These are phyloP conservation scores for Limnephilus rhombicus DNA, from an alignment of 2,888 invertebrate genomes.

Conservation along the genomic window DNA sequence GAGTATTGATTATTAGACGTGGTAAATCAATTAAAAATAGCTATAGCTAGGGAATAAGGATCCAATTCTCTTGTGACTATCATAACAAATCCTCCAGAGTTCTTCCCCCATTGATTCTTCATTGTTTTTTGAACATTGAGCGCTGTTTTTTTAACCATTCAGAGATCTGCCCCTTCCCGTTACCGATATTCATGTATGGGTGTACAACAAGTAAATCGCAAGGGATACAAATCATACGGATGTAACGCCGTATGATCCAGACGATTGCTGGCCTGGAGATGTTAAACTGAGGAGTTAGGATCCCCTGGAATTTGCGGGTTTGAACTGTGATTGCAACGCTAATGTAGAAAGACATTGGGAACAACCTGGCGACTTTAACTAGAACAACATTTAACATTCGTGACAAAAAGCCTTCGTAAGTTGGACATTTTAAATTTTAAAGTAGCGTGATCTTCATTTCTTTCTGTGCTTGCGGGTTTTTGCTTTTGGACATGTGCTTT, in stretches of 20 bases:
- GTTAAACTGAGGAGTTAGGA: not conserved
- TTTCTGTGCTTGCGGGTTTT: too few relatives aligned
- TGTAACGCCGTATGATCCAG: slow-evolving; percentile 34
- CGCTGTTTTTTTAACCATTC: not conserved
- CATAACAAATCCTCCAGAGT: not conserved
- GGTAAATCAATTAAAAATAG: too few relatives aligned
- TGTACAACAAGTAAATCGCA: slow-evolving; percentile 43
- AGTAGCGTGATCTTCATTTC: too few relatives aligned
- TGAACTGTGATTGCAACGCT: not conserved
- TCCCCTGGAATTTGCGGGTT: not conserved
- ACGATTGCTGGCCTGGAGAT: slow-evolving; percentile 9
- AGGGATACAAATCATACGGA: slow-evolving; percentile 49
- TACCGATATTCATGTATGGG: slow-evolving; percentile 28
- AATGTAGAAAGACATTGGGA: not conserved
- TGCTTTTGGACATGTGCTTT: too few relatives aligned
- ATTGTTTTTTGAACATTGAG: slow-evolving; percentile 14
- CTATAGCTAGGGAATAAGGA: too few relatives aligned
- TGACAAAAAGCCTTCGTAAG: too few relatives aligned
- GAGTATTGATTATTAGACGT: too few relatives aligned
- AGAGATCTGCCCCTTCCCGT: slow-evolving; percentile 13
- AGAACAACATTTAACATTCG: not conserved
- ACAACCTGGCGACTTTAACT: not conserved
- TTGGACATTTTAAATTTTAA: too few relatives aligned
- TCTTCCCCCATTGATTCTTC: not conserved
- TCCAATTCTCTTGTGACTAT: not conserved